Conservation (phyloP, 2,113 vertebrate species). For the Hiodon tergisus region DNA sequence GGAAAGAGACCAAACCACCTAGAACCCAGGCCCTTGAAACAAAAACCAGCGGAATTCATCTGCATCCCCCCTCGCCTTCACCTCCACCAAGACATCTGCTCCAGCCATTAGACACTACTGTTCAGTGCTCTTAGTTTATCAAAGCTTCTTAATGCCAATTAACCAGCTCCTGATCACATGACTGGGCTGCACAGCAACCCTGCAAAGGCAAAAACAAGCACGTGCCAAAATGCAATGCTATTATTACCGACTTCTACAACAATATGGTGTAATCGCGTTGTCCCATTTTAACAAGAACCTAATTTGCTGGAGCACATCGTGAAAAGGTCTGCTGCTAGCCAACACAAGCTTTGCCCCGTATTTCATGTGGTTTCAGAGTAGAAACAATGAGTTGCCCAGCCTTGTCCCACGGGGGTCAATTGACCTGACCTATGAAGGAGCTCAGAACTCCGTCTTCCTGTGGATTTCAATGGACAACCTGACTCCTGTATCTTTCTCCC, state of each 20-base stretch:
- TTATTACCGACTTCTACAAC: no score
- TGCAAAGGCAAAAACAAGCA: background rate
- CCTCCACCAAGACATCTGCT: conserved; percentile 12
- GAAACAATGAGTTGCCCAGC: conserved; percentile 9
- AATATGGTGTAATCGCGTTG: no score
- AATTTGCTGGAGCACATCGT: no score
- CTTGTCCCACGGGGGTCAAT: conserved; percentile 33
- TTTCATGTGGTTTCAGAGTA: conserved; percentile 25
- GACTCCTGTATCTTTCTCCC: conserved; percentile 18
- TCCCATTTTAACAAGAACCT: no score
- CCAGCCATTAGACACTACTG: conserved; percentile 12
- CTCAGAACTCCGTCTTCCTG: conserved; percentile 34
- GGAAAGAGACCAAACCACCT: no score
- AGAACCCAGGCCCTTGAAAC: no score
- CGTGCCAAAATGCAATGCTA: no score
- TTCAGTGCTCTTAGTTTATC: background rate
- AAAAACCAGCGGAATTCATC: no score
- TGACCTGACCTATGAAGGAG: conserved; percentile 27
- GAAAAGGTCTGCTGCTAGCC: no score
- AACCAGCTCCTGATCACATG: conserved; percentile 19
- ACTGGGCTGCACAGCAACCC: background rate
- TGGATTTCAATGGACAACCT: conserved; percentile 30
- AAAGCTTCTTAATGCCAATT: conserved; percentile 13
- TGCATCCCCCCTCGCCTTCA: no score
- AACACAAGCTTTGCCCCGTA: background rate